phyloP scores from a whole-genome alignment of 2,888 invertebrate species.

The Acrobasis consociella region DNA sequence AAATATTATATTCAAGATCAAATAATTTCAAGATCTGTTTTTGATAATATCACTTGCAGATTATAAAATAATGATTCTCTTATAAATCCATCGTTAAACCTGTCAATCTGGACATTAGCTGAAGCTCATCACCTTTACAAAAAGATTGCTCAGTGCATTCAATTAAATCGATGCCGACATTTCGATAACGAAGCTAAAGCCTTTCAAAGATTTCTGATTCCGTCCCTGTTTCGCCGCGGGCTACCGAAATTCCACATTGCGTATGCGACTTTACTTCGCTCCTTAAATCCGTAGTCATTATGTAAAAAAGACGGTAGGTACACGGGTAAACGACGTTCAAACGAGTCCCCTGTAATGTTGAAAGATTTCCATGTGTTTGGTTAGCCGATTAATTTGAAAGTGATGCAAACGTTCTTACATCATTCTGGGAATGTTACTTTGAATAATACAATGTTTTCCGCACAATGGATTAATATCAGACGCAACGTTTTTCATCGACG shows the following conservation, averaged over 20 bases:
- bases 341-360: constrained; percentile 13
- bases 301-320: constrained; percentile 21
- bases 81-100: constrained; percentile 5
- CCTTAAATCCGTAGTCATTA: constrained; percentile 40
- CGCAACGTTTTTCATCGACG: constrained; percentile 56
- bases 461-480: constrained; percentile 25
- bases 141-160: constrained; percentile 16
- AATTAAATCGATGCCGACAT: constrained; percentile 22
- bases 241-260: constrained; percentile 69
- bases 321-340: constrained; percentile 21
- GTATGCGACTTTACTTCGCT: constrained; percentile 48
- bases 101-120: constrained; percentile 1
- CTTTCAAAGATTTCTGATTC: constrained; percentile 31
- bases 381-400: constrained; percentile 7
- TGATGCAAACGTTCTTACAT: constrained; percentile 16
- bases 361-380: constrained; percentile 8
- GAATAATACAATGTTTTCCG: constrained; percentile 18
- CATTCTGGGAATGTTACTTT: constrained; percentile 15
- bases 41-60: not conserved
- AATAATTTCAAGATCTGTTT: not conserved
- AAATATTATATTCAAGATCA: too few species aligned
- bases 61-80: not conserved
- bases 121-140: constrained; percentile 18
- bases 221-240: constrained; percentile 62
- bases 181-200: constrained; percentile 22